Evolutionary conservation across 2,888 invertebrate genomes (phyloP), one percentile per base, ranked within the genome.

Genomic region (Lymantria dispar): DNA sequence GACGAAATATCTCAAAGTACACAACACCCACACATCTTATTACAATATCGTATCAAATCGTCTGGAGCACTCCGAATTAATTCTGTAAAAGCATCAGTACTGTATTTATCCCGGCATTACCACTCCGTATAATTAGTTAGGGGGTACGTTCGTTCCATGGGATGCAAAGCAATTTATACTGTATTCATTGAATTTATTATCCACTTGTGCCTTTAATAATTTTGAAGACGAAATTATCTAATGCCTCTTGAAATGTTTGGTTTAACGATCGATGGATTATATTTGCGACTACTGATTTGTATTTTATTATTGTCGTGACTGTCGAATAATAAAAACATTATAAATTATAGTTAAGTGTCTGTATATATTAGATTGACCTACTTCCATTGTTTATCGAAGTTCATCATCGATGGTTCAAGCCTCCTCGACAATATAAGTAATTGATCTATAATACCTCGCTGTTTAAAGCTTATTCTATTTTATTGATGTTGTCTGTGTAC

Each of bases 81-180:
- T 68, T 58, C 44, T 49, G 64, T 60, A 58, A 64, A 62, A 66
- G 66, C 64, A 54, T 55, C 55, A 48, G 48, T 43, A 47, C 13
- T 44, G 47, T 60, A 57, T 66, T 60, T 62, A 62, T 59, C 44
- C 48, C 30, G 43, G 56, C 56, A 63, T 61, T 58, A 54, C 58
- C 57, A 63, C 64, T 68, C 56, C 31, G 64, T 58, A 58, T 68
- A 68, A 68, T 68, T 67, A 68, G 64, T 48, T 54, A 50, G 48
- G 52, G 53, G 52, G 52, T 33, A 51, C 49, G 47, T 50, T 50
- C 49, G 45, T 43, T 47, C 46, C 33, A 47, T 37, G 40, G 43
- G 47, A 48, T 52, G 52, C 52, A 30, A 45, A 53, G 44, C 48
- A 55, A 66, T 60, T 62, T 64, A 64, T 60, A 41, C 47, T 45